Conservation (phyloP, 2,888 invertebrate species). For the Allophyes oxyacanthae region DNA sequence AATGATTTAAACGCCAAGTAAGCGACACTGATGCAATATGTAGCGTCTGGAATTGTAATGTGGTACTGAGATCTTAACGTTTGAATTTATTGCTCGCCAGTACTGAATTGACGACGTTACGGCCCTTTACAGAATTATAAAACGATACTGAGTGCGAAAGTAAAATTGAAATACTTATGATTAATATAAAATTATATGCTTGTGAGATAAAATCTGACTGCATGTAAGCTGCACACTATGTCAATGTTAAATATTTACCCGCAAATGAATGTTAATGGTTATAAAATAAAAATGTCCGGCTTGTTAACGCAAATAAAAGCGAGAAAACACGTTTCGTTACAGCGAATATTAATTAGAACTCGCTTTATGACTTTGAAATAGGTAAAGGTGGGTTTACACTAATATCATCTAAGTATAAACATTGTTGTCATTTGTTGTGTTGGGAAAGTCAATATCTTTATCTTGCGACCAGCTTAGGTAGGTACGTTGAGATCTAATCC, state of each 20-base stretch:
- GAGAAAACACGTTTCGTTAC: conserved; percentile 12
- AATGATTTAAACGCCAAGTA: conserved; percentile 71
- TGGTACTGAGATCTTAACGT: conserved; percentile 69
- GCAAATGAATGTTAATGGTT: conserved; percentile 23
- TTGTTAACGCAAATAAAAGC: conserved; percentile 28
- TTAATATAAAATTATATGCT: conserved; percentile 40
- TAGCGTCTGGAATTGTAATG: conserved; percentile 69
- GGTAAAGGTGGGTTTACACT: conserved; percentile 8
- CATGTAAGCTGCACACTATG: conserved; percentile 37
- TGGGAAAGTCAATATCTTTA: not conserved
- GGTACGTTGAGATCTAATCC: no score
- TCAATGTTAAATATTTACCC: conserved; percentile 35
- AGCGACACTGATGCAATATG: conserved; percentile 66
- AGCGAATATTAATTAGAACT: conserved; percentile 23
- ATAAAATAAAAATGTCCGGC: conserved; percentile 26
- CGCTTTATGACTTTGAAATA: conserved; percentile 4
- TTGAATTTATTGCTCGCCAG: conserved; percentile 58
- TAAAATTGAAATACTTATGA: conserved; percentile 45
- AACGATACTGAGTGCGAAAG: conserved; percentile 43
- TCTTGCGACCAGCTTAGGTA: no score
- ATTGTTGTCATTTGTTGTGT: conserved; percentile 1
- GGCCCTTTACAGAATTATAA: conserved; percentile 39
- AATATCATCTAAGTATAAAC: not conserved
- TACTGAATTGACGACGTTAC: conserved; percentile 51
- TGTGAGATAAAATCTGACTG: conserved; percentile 21